Evolutionary conservation across 2,113 vertebrate species (phyloP), one percentile per base, ranked within the genome.

Genomic region (Silurus meridionalis): DNA sequence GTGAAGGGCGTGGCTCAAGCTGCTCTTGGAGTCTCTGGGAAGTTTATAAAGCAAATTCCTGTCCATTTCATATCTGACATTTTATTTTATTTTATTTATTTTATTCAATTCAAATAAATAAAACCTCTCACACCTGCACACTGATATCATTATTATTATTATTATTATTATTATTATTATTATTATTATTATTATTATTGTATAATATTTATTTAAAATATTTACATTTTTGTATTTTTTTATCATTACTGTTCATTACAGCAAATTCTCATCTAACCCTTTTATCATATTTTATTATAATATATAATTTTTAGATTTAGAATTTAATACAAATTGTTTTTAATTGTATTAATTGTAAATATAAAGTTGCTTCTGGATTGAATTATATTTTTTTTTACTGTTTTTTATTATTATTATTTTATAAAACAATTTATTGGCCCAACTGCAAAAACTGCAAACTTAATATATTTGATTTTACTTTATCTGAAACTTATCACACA

Each of bases 11-110:
- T 8, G 55, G 55, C 77, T 60, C n/a, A 55, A 8, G 75, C 53
- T 79, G 53, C 75, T 57, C 77, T 9, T 7, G 55, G 4, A n/a
- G 10, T 60, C 55, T 58, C 77, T 37, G 53, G n/a, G 77, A 55
- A 79, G 8, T 19, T 79, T 58, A 60, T 79, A 21, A 79, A 79
- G 46, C 77, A 79, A 58, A 60, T 79, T 79, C 77, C 55, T 19
- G 19, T 15, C 19, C 28, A 58, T 37, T 8, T 79, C 1, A 58
- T 17, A 17, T 19, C 14, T n/a, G 9, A 58, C 7, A 13, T 37
- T 28, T 37, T 17, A 28, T 57, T 57, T 8, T 3, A 25, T 9
- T 79, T 0, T 0, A 79, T 79, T 78, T 0, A n/a, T 53, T 55
- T 74, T 50, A 37, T 37, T 37, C 2, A 2, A 37, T 37, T 37